Evolutionary conservation across 1,140 invertebrate species (phyloP), one percentile per base, ranked within the genome.

Genomic region (Scaptomyza montana): DNA sequence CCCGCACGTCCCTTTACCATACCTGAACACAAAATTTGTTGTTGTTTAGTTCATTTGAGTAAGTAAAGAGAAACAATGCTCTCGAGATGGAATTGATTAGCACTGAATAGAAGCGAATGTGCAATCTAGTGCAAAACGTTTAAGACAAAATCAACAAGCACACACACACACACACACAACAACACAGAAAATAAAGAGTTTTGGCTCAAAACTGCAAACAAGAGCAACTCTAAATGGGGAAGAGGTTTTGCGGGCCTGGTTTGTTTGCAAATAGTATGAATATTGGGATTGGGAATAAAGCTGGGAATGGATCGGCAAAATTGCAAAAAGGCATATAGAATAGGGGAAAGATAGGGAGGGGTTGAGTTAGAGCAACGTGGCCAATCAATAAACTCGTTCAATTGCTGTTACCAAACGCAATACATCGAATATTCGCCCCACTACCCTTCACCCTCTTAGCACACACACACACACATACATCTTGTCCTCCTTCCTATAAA

Each of bases 121-220:
- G 70, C 70, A 78, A 71, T 70, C 62, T 80, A 77, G 69, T 75
- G 66, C 77, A 71, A 64, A 84, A 28, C 66, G 50, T 76, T 82
- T 75, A 84, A 79, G 80, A 68, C 75, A 75, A 76, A 84, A 79
- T 84, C 72, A 84, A 84, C 79, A 81, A 33, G 39, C 41, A 62
- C n/a, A 10, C 64, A 33, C 7, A 43, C 2, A 9, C 25, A 60
- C 2, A 33, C 16, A 60, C 5, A 36, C 6, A n/a, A 0, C 36
- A 13, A 39, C 16, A 51, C 25, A 12, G 33, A 62, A 60, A 61
- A 63, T 67, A 60, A 47, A 39, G 28, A 54, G 59, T 39, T n/a
- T 13, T 36, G 8, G 10, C 39, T 43, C 4, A n/a, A 10, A 30
- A 3, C 5, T 25, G 10, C n/a, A 43, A 19, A 43, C 19, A 9